A percentile compares a stretch with the other conserved stretches of the same genome.
Evolutionary conservation across 2,888 invertebrate genomes (phyloP).

Genomic region (Coenonympha arcania): DNA sequence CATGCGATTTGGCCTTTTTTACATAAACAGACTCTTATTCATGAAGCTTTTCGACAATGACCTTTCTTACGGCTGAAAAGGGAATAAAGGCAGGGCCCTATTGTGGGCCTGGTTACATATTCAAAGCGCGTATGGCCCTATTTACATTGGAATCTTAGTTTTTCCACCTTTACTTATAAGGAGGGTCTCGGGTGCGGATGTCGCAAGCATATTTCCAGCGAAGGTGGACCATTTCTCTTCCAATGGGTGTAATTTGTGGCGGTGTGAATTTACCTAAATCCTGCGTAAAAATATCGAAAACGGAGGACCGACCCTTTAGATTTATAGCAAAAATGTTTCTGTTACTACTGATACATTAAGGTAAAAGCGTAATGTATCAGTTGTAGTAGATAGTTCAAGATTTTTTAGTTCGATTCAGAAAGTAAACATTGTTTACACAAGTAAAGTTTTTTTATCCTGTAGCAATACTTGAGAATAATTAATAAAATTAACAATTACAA

Average conservation of each 20-base stretch:
- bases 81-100: constrained; percentile 5
- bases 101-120: constrained; percentile 10
- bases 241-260: constrained; percentile 6
- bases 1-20: constrained; percentile 11
- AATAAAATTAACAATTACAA: too few species aligned
- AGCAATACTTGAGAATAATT: too few species aligned
- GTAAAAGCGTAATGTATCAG: too few species aligned
- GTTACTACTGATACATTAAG: background rate
- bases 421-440: too few species aligned
- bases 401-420: too few species aligned
- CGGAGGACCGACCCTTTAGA: constrained; percentile 1
- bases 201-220: constrained; percentile 8
- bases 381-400: too few species aligned
- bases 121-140: constrained; percentile 13
- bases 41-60: constrained; percentile 12
- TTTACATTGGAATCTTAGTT: constrained; percentile 14
- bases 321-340: constrained; percentile 3
- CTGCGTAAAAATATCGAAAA: background rate
- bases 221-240: constrained; percentile 4
- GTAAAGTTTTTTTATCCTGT: too few species aligned
- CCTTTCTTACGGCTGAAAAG: constrained; percentile 6
- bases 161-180: constrained; percentile 8
- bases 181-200: background rate
- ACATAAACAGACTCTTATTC: constrained; percentile 9
- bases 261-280: constrained; percentile 5